Evolutionary conservation across 1,140 invertebrate species (phyloP).

Genomic region (Chrysopa pallens): DNA sequence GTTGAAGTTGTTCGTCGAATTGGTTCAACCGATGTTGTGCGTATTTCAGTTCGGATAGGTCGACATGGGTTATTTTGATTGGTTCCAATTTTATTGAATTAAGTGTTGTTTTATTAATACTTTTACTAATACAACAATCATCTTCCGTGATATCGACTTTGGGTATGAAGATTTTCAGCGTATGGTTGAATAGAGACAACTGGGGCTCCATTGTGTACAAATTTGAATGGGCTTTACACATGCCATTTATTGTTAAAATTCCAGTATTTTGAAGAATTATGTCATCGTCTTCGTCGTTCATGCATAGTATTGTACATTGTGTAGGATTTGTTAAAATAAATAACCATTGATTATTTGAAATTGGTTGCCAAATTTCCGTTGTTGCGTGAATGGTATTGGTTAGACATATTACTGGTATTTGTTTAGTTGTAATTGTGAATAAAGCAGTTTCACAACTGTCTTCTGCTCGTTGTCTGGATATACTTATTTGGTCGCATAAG

Average conservation of each 20-base stretch:
- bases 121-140: neutral
- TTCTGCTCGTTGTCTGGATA: neutral
- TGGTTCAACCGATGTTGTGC: neutral
- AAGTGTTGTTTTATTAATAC: neutral
- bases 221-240: slow-evolving; percentile 1
- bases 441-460: neutral
- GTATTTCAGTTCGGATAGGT: slow-evolving; percentile 1
- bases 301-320: neutral
- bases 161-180: neutral
- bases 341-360: no score
- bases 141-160: slow-evolving; percentile 1
- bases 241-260: neutral
- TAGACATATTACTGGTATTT: neutral
- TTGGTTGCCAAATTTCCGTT: neutral
- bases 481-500: neutral
- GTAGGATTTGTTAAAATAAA: slow-evolving; percentile 1
- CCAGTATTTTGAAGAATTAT: neutral
- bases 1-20: slow-evolving; percentile 2
- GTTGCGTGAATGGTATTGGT: neutral
- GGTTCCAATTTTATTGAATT: neutral
- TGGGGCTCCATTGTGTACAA: neutral
- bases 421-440: neutral
- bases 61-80: neutral
- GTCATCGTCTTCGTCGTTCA: neutral
- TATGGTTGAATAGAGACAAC: neutral